Conservation (phyloP, 2,797 vertebrate species). For the Chanos chanos region DNA sequence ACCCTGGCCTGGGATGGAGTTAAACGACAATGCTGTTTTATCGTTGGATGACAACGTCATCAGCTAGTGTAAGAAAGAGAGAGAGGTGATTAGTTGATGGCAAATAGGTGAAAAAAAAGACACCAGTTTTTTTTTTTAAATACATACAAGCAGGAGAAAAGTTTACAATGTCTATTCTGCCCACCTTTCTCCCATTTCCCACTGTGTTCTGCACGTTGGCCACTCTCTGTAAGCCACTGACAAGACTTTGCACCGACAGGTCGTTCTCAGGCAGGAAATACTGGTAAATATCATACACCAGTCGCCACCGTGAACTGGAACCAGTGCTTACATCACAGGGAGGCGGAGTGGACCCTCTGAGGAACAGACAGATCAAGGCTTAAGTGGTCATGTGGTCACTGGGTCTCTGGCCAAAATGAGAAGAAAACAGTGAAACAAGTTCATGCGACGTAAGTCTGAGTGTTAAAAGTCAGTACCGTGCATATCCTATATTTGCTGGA, state of each 20-base stretch:
- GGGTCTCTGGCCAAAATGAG: no score
- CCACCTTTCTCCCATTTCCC: constrained; percentile 73
- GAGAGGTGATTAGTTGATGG: neutral
- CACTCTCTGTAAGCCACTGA: constrained; percentile 74
- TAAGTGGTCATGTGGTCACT: no score
- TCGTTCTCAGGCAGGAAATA: constrained; percentile 87
- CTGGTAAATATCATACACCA: constrained; percentile 88
- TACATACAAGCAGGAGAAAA: neutral
- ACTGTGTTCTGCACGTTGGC: constrained; percentile 63
- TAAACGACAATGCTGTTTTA: constrained; percentile 72
- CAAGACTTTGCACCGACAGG: constrained; percentile 72
- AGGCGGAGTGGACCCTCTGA: constrained; percentile 70
- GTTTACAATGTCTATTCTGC: neutral
- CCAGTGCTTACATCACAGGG: constrained; percentile 67
- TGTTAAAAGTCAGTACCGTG: constrained; percentile 76
- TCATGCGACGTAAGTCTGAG: no score
- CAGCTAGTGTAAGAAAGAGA: constrained; percentile 68
- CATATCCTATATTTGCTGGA: constrained; percentile 84
- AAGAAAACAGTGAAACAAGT: no score
- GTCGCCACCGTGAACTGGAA: constrained; percentile 70
- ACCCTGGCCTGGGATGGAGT: constrained; percentile 85
- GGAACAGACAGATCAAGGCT: no score
- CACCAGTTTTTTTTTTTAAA: neutral
- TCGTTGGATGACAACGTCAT: constrained; percentile 74
- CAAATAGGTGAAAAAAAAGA: neutral